A percentile compares a stretch with the other conserved stretches of the same genome.
These are phyloP conservation scores for Dascillus cervinus DNA, from an alignment of 2,888 invertebrate genomes.

Conservation along the genomic window DNA sequence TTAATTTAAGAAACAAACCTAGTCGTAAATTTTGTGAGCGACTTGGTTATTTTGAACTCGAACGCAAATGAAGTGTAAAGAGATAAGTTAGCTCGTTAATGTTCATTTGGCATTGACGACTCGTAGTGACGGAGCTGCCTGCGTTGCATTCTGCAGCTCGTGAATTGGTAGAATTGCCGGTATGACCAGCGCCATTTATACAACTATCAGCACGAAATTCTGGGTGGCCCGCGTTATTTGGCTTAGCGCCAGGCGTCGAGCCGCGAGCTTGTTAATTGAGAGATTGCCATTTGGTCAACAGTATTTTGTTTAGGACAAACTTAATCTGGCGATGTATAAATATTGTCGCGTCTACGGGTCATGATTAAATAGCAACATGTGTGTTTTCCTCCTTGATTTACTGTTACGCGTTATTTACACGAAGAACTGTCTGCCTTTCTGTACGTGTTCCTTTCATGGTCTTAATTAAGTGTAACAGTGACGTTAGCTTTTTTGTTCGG, in stretches of 20 bases:
- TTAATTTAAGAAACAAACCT: no score
- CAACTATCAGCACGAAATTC: conserved; percentile 32
- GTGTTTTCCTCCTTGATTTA: no score
- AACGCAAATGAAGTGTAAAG: conserved; percentile 14
- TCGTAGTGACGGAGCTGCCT: conserved; percentile 29
- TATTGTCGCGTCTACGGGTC: conserved; percentile 39
- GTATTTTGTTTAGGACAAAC: conserved; percentile 33
- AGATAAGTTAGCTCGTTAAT: conserved; percentile 26
- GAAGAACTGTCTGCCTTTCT: no score
- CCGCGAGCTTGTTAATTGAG: conserved; percentile 36
- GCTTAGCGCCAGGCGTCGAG: conserved; percentile 28
- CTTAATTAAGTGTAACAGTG: no score
- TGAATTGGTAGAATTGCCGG: conserved; percentile 37
- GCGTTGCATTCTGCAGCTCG: conserved; percentile 33
- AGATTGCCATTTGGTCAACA: conserved; percentile 37
- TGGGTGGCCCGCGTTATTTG: conserved; percentile 31
- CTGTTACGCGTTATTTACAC: no score
- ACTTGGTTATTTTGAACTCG: conserved; percentile 13
- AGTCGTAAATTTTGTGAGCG: conserved; percentile 9
- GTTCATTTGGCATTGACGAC: conserved; percentile 38
- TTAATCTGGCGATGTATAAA: conserved; percentile 37
- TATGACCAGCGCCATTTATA: conserved; percentile 34
- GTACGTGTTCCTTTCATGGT: no score
- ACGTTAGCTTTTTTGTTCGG: no score
- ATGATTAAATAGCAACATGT: conserved; percentile 30